Evolutionary conservation across 2,888 invertebrate species (phyloP), one percentile per base, ranked within the genome.

Genomic region (Macaria notata): DNA sequence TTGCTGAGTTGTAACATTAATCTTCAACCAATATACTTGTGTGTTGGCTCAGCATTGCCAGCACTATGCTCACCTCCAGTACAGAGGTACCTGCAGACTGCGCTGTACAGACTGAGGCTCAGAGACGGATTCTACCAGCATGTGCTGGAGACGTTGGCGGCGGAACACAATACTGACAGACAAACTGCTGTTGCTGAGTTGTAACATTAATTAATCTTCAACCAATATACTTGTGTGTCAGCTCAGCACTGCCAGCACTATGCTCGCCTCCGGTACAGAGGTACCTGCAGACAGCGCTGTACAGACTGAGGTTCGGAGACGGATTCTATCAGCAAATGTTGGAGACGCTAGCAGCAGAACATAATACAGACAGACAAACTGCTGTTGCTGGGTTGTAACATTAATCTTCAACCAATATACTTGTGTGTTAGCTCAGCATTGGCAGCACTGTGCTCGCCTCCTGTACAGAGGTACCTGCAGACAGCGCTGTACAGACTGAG

Each of bases 401-500:
- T n/a, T n/a, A 4, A 33, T 33, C 6, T 6, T 33, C 4, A 33
- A 33, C 33, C 6, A 6, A 6, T 6, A 4, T 33, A 81, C 4
- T 59, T 84, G 38, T 83, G 89, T 69, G 54, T 71, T 19, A 70
- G 56, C 46, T 56, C 70, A 9, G 39, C 68, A 1, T 45, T 63
- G 6, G 46, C 57, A 2, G 46, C 47, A 33, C 39, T 55, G 46
- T 81, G 85, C 71, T 75, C 73, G 6, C 36, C 51, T 56, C 54
- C 73, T 0, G 73, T 76, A 33, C 85, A 85, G 65, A 75, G 78
- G 0, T 88, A 88, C 71, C 70, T 89, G 9, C 68, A 75, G 68
- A 60, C 81, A 0, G 73, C 88, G 3, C 68, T 84, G 3, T 79
- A 80, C 70, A 74, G 88, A 1, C 59, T 78, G 31, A 53, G 73